Base-by-base conservation (phyloP, 2,888 invertebrate species). In the Euclidia mi region DNA sequence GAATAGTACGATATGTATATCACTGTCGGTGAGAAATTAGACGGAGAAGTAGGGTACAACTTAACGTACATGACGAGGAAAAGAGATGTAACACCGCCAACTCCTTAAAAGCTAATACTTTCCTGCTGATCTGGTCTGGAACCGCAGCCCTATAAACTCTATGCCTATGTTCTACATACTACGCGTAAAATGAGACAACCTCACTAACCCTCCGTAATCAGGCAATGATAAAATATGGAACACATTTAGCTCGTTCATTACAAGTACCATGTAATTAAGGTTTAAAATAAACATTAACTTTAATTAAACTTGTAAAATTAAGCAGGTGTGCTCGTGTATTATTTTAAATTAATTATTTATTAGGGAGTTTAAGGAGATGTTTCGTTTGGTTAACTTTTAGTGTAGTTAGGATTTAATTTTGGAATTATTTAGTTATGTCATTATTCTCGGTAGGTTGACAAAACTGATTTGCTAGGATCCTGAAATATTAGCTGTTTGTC, bases 251-350 rank as follows among this genome's bases (percentile, higher is more conserved):
- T 20, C 40, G 44, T 56, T 56, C 41, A 48, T 56, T 45, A 61
- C 42, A 58, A 37, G 38, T 53, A 18, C 49, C 42, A 18, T 29
- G 51, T 47, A 63, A 69, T 65, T 55, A 72, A 42, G 65, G 56
- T 40, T 63, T 70, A 48, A 64, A 61, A 60, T 76, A 56, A 62
- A 65, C 58, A 63, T 65, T 41, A 58, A 55, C 40, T 63, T 63
- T 73, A 73, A 75, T 77, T 75, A 75, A 70, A 75, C 52, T 58
- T 60, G 60, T 63, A 61, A 65, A 62, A 65, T 67, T 50, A 34
- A 60, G 57, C 64, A 59, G 57, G 59, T 71, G 58, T 51, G 53
- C 55, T 45, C 17, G 37, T 29, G 20, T 44, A 32, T 37, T 20
- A 35, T 35, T 28, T 40, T 25, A 37, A 47, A 31, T 43, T 43